Evolutionary conservation across 2,797 vertebrate genomes (phyloP).

Genomic region (Fistularia tabacaria): DNA sequence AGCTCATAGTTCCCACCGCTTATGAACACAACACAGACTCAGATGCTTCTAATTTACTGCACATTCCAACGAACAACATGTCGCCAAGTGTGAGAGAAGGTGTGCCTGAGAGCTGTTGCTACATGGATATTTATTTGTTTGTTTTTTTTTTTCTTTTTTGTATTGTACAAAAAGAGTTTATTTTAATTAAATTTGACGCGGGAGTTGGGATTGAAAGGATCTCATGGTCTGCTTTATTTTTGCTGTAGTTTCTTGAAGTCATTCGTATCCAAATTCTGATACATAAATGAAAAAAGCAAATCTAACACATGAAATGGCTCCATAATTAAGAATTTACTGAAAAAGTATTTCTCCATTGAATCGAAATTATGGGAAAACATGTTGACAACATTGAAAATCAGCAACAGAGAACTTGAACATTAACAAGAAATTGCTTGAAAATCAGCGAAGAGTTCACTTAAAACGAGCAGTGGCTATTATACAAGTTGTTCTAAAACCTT

Average conservation of each 20-base stretch:
- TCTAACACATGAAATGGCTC: no score
- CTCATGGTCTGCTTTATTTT: not conserved
- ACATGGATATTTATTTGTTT: conserved; percentile 56
- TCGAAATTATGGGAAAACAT: no score
- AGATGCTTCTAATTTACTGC: conserved; percentile 8
- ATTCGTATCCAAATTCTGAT: no score
- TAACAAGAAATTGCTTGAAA: no score
- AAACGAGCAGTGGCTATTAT: no score
- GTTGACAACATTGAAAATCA: no score
- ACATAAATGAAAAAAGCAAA: no score
- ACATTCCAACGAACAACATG: conserved; percentile 32
- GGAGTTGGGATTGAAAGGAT: conserved; percentile 27
- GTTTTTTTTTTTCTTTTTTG: conserved; percentile 2
- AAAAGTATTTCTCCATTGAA: no score
- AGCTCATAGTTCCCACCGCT: conserved; percentile 3
- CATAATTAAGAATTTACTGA: no score
- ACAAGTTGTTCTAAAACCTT: no score
- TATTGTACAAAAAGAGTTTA: conserved; percentile 59
- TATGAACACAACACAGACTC: conserved; percentile 7
- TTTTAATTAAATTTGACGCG: conserved; percentile 60
- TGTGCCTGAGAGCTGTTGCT: conserved; percentile 9
- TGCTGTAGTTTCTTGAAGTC: not conserved
- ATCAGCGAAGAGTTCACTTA: no score
- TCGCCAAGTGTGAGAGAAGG: conserved; percentile 5
- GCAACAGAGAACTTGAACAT: no score